A percentile compares a stretch with the other conserved stretches of the same genome.
phyloP scores from a whole-genome alignment of 1,140 invertebrate genomes.

The Bicyclus anynana region DNA sequence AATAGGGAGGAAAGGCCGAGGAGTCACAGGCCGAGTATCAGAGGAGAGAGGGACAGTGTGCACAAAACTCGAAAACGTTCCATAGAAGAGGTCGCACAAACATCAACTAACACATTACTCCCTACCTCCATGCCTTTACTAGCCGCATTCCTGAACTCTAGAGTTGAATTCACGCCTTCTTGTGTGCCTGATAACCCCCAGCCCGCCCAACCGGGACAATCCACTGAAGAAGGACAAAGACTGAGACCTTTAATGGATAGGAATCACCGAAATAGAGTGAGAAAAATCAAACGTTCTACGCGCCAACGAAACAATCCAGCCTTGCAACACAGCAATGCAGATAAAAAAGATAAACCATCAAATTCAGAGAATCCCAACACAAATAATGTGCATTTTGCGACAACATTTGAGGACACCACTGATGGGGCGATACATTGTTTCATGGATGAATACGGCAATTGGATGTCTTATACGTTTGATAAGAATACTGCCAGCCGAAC shows the following conservation, averaged over 20 bases:
- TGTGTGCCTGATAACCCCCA: conserved; percentile 52
- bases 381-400: conserved; percentile 83
- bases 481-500: conserved; percentile 77
- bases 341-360: conserved; percentile 56
- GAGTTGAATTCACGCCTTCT: conserved; percentile 75
- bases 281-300: conserved; percentile 73
- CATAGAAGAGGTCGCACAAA: conserved; percentile 80
- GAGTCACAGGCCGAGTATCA: conserved; percentile 61
- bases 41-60: conserved; percentile 61
- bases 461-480: conserved; percentile 92
- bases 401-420: conserved; percentile 90
- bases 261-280: conserved; percentile 70
- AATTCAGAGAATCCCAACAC: conserved; percentile 57
- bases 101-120: conserved; percentile 80
- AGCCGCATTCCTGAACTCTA: conserved; percentile 80
- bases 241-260: conserved; percentile 70
- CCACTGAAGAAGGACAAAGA: conserved; percentile 53
- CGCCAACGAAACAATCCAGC: conserved; percentile 66
- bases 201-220: conserved; percentile 38
- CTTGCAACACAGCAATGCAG: conserved; percentile 39
- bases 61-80: conserved; percentile 72
- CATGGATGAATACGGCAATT: conserved; percentile 83
- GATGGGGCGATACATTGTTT: conserved; percentile 94
- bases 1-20: conserved; percentile 63
- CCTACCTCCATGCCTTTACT: conserved; percentile 80